Base-by-base conservation (phyloP, 1,140 invertebrate genomes). In the Mycetomoellerius zeteki region DNA sequence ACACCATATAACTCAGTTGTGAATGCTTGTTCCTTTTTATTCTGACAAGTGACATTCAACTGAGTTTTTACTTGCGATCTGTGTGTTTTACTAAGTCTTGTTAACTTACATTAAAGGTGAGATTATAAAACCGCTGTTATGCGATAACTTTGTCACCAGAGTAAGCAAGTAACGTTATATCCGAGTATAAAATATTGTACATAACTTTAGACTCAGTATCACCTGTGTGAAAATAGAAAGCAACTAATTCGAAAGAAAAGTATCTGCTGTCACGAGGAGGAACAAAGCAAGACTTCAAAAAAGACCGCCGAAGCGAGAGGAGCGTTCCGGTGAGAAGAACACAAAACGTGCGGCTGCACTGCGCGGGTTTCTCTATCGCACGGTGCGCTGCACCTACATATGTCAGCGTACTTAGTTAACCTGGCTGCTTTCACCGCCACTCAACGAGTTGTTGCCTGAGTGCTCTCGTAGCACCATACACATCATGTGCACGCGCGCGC, bases 321-420 rank as follows among this genome's bases (percentile, higher is more conserved):
- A 75, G 16, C 37, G 37, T 60, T 84, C 37, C 19, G 58, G 81
- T 85, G 76, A 30, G 67, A 89, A 90, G 75, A 37, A 47, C 76
- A 64, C 47, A 73, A 73, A 71, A 77, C 52, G 50, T 37, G 52
- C 54, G 69, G 19, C 50, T 71, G 47, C 60, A 67, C 60, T 62
- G 72, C 65, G 73, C 82, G 65, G 67, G 37, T 89, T 82, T 69
- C 82, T 52, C 78, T 50, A 86, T 81, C 77, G 80, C 67, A 67
- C 54, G 58, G 71, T 78, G 76, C 85, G 37, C 67, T 84, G 69
- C 80, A 84, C 80, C 80, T 75, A 84, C 80, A 84, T 81, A 81
- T 84, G 80, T 84, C 80, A 84, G 37, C 37, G 80, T 37, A 43
- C 33, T 73, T 84, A 60, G 80, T 75, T 84, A 84, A 84, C 69